Percentiles rank a stretch among this genome's conserved stretches.
These are phyloP conservation scores for Brachypteracias leptosomus DNA, from an alignment of 2,113 vertebrate genomes.

Conservation along the genomic window DNA sequence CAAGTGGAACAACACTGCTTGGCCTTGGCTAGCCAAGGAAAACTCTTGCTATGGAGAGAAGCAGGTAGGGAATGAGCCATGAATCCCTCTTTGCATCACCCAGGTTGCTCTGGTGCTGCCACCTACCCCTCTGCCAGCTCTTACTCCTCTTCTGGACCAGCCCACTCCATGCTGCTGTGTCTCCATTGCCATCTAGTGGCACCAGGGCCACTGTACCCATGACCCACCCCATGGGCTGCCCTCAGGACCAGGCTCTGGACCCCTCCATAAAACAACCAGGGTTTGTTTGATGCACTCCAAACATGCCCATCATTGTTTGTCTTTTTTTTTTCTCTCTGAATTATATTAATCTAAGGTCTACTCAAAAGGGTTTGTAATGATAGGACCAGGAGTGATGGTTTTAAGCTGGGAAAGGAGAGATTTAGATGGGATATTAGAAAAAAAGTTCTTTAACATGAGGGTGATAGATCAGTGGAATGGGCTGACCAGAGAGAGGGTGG, in stretches of 20 bases:
- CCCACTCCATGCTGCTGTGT: not conserved
- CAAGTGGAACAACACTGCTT: too few relatives aligned
- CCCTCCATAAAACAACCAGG: rapidly evolving
- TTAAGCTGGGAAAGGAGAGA: too few relatives aligned
- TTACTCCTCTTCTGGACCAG: not conserved
- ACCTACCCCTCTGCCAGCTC: not conserved
- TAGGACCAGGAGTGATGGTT: too few relatives aligned
- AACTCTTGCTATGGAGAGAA: not conserved
- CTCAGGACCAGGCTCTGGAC: too few relatives aligned
- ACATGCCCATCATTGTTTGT: rapidly evolving
- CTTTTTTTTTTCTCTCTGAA: not conserved
- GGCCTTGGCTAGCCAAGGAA: not conserved
- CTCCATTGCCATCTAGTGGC: slow-evolving; percentile 60
- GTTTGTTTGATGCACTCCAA: not conserved
- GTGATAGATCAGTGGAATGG: too few relatives aligned
- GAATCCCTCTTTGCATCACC: too few relatives aligned
- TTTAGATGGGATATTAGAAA: too few relatives aligned
- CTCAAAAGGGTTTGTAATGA: too few relatives aligned
- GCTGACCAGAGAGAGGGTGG: too few relatives aligned
- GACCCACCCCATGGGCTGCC: not conserved
- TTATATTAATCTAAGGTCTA: rapidly evolving
- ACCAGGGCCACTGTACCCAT: not conserved
- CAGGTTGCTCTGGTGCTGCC: not conserved
- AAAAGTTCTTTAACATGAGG: too few relatives aligned
- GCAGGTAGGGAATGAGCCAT: not conserved